Percentiles rank a stretch among this genome's conserved stretches.
Evolutionary conservation across 1,140 invertebrate species (phyloP).

Genomic region (Drosophila nikananu): DNA sequence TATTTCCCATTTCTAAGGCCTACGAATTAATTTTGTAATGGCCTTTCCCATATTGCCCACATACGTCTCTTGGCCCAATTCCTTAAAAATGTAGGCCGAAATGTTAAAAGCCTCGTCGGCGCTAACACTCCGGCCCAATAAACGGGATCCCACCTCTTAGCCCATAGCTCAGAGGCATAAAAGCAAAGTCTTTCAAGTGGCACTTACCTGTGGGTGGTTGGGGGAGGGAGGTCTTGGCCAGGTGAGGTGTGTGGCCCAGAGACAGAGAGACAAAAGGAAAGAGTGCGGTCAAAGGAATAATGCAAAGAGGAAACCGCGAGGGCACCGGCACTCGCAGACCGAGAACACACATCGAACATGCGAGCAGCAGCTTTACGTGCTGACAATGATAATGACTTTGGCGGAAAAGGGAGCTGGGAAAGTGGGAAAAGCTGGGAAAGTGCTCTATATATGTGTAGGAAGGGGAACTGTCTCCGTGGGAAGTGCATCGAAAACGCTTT

Average conservation of each 20-base stretch:
- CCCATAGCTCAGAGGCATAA: slow-evolving; percentile 24
- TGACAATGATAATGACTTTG: slow-evolving; percentile 78
- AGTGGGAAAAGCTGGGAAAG: not conserved
- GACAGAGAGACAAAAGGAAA: slow-evolving; percentile 14
- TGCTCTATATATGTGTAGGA: not conserved
- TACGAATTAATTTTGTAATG: slow-evolving; percentile 32
- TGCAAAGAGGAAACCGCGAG: slow-evolving; percentile 64
- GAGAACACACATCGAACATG: slow-evolving; percentile 52
- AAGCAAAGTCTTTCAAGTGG: slow-evolving; percentile 36
- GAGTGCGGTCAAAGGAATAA: slow-evolving; percentile 54
- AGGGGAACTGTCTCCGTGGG: slow-evolving; percentile 49
- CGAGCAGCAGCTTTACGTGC: slow-evolving; percentile 66
- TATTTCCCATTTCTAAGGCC: not conserved
- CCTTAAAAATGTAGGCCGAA: slow-evolving; percentile 38
- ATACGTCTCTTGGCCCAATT: slow-evolving; percentile 2
- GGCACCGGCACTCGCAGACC: slow-evolving; percentile 4
- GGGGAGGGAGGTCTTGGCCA: not conserved
- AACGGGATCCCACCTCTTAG: slow-evolving; percentile 30
- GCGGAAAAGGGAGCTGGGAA: not conserved
- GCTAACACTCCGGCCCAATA: slow-evolving; percentile 19
- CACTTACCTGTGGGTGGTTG: slow-evolving; percentile 14
- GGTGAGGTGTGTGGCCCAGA: slow-evolving; percentile 1
- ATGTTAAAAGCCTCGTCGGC: slow-evolving; percentile 22
- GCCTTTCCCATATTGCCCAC: slow-evolving; percentile 10
- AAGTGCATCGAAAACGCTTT: slow-evolving; percentile 75